A percentile compares a stretch with the other conserved stretches of the same genome.
phyloP scores from a whole-genome alignment of 2,888 invertebrate genomes.

The Limulus polyphemus region DNA sequence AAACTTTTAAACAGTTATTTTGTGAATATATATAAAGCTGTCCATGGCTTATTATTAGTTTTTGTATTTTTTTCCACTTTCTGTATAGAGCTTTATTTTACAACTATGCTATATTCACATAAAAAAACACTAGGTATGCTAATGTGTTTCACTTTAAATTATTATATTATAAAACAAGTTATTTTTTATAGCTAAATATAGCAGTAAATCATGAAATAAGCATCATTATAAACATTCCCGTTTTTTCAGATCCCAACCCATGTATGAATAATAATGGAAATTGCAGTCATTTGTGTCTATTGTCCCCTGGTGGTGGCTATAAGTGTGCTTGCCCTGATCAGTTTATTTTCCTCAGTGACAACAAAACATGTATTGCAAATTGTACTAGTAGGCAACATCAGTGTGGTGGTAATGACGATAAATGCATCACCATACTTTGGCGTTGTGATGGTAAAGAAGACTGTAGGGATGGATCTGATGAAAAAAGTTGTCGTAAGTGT shows the following conservation, averaged over 20 bases:
- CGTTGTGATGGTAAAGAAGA: constrained; percentile 44
- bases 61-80: no score
- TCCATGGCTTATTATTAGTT: no score
- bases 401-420: constrained; percentile 52
- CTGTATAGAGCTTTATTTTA: no score
- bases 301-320: constrained; percentile 56
- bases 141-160: no score
- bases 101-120: no score
- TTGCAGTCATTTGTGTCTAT: constrained; percentile 87
- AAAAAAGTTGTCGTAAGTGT: constrained; percentile 60
- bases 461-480: constrained; percentile 84
- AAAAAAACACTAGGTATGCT: no score
- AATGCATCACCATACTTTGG: constrained; percentile 66
- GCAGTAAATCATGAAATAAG: no score
- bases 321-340: constrained; percentile 93
- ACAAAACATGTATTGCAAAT: constrained; percentile 81
- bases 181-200: no score
- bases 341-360: constrained; percentile 63
- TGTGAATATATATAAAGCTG: no score
- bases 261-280: constrained; percentile 87
- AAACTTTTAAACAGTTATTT: no score
- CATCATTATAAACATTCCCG: no score
- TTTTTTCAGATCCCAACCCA: constrained; percentile 55
- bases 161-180: no score
- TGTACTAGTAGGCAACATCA: constrained; percentile 80